Conservation (phyloP, 2,888 invertebrate genomes). For the Drosophila putrida region DNA sequence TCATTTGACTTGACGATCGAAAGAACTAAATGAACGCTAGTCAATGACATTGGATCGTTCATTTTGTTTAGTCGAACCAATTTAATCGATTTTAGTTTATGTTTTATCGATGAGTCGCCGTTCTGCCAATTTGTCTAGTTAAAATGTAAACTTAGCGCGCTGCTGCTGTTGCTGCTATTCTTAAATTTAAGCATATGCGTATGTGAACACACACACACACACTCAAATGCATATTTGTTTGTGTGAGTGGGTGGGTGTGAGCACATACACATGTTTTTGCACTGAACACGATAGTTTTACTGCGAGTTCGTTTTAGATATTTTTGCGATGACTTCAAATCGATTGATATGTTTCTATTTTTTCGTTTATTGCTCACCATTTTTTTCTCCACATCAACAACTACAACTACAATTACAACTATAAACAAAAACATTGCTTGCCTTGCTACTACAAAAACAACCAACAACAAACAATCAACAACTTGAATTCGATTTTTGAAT, state of each 20-base stretch:
- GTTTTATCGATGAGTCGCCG: constrained; percentile 16
- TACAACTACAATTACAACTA: constrained; percentile 41
- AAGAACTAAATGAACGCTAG: constrained; percentile 10
- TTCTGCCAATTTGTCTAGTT: constrained; percentile 23
- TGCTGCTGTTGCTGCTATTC: constrained; percentile 27
- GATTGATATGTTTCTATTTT: constrained; percentile 66
- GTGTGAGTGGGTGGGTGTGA: constrained; percentile 16
- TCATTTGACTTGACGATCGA: not conserved
- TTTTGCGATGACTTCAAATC: constrained; percentile 44
- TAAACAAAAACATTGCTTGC: constrained; percentile 64
- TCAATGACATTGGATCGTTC: not conserved
- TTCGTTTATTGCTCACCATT: constrained; percentile 56
- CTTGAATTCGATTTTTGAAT: constrained; percentile 44
- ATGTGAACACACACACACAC: constrained; percentile 8
- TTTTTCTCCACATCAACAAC: constrained; percentile 39
- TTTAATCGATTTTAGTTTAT: not conserved
- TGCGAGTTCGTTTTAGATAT: constrained; percentile 38
- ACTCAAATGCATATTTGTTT: constrained; percentile 1
- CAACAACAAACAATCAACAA: constrained; percentile 44
- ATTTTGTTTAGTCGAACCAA: not conserved
- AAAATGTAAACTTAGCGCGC: constrained; percentile 28
- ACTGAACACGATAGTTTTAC: constrained; percentile 34
- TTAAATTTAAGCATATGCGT: constrained; percentile 1
- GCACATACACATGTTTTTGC: constrained; percentile 23
- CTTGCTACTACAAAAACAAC: constrained; percentile 60